These are phyloP conservation scores for Podilymbus podiceps DNA, from an alignment of 2,113 vertebrate species.

Conservation along the genomic window DNA sequence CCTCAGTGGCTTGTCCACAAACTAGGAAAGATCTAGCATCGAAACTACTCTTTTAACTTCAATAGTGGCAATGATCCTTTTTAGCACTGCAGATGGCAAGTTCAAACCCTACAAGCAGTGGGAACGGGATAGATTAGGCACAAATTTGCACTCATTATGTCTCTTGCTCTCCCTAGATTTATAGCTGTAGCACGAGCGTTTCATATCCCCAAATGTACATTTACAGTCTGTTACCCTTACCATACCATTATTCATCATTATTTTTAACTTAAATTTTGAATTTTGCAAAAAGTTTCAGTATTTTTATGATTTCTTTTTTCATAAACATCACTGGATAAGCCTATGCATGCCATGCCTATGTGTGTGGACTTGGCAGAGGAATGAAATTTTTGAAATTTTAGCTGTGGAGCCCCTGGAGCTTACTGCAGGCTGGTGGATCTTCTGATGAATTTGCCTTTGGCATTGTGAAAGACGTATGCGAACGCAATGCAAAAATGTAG, in stretches of 20 bases:
- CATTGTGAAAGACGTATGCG: neutral
- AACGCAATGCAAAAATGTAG: neutral
- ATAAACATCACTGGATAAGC: neutral
- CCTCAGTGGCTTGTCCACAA: neutral
- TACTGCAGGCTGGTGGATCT: neutral
- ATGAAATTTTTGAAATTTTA: neutral
- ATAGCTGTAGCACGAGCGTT: neutral
- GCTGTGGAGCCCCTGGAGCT: neutral
- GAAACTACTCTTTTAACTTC: neutral
- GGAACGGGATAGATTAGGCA: neutral
- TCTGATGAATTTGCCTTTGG: slow-evolving; percentile 10
- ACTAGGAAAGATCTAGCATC: neutral
- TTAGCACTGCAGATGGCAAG: neutral
- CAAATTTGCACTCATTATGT: neutral
- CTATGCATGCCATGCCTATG: neutral
- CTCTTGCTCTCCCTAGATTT: neutral
- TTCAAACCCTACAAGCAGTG: neutral
- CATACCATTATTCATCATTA: neutral
- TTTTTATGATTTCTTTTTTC: neutral
- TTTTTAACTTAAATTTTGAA: neutral
- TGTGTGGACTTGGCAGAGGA: neutral
- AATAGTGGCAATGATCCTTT: neutral
- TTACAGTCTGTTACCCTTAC: neutral
- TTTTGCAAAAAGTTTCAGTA: neutral
- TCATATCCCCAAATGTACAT: neutral